Percentiles rank a stretch among this genome's conserved stretches.
phyloP scores from a whole-genome alignment of 2,797 vertebrate species.

The Agapornis canus region DNA sequence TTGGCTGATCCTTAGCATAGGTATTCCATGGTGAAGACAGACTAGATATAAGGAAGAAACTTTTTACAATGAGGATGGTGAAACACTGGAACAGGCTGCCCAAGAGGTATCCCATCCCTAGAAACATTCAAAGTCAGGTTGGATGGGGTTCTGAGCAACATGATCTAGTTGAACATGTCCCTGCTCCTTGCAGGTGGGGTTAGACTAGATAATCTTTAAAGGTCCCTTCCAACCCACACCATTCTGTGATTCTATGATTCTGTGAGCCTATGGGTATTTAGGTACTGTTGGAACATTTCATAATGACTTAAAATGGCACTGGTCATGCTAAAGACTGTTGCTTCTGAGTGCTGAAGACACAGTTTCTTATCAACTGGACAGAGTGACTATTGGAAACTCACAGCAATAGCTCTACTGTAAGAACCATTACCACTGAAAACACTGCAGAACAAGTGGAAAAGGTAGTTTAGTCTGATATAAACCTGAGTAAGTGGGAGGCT shows the following conservation, averaged over 20 bases:
- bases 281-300: background rate
- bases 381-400: background rate
- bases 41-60: background rate
- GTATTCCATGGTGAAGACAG: background rate
- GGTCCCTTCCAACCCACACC: background rate
- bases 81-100: background rate
- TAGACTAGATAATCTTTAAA: background rate
- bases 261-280: background rate
- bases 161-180: background rate
- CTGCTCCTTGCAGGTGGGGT: fast-evolving
- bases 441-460: background rate
- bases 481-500: background rate
- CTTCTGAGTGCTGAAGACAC: background rate
- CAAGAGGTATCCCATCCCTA: background rate
- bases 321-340: background rate
- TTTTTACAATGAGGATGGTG: fast-evolving
- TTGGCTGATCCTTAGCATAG: background rate
- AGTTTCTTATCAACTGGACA: background rate
- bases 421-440: background rate
- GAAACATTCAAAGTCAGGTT: background rate
- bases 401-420: fast-evolving
- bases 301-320: background rate
- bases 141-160: background rate
- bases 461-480: background rate
- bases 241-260: background rate